These are phyloP conservation scores for Callithrix jacchus DNA, from an alignment of 2,113 vertebrate species.

Conservation along the genomic window DNA sequence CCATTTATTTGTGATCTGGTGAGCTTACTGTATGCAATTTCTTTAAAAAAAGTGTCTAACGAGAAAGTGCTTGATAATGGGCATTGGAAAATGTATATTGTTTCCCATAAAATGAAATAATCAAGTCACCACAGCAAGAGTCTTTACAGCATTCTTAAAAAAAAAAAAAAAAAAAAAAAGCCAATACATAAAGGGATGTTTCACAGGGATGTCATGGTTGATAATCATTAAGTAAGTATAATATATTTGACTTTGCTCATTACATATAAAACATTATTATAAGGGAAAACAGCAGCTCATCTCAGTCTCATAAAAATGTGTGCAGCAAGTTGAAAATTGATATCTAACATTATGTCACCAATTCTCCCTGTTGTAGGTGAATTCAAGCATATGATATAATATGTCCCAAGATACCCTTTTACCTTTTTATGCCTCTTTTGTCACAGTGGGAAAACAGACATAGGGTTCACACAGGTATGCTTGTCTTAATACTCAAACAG, in stretches of 20 bases:
- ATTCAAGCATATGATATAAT: conserved; percentile 6
- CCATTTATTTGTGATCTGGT: conserved; percentile 45
- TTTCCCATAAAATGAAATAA: conserved; percentile 49
- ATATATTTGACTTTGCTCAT: conserved; percentile 52
- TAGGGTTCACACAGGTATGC: conserved; percentile 45
- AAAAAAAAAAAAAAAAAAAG: neutral
- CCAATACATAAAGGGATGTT: neutral
- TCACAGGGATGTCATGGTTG: conserved; percentile 17
- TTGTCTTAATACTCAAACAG: conserved; percentile 54
- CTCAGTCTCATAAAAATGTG: neutral
- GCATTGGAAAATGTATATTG: conserved; percentile 22
- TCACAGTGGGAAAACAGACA: conserved; percentile 1
- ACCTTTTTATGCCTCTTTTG: conserved; percentile 2
- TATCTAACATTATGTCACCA: conserved; percentile 45
- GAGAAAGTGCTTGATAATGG: neutral
- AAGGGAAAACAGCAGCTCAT: neutral
- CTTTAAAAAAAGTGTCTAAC: neutral
- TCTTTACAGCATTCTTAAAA: neutral
- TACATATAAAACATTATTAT: neutral
- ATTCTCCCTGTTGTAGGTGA: neutral
- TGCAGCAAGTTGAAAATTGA: neutral
- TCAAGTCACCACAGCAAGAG: neutral
- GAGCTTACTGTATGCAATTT: neutral
- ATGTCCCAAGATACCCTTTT: conserved; percentile 49
- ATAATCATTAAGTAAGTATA: conserved; percentile 19